Conservation (phyloP, 1,140 invertebrate species). For the Neoseiulus cucumeris region DNA sequence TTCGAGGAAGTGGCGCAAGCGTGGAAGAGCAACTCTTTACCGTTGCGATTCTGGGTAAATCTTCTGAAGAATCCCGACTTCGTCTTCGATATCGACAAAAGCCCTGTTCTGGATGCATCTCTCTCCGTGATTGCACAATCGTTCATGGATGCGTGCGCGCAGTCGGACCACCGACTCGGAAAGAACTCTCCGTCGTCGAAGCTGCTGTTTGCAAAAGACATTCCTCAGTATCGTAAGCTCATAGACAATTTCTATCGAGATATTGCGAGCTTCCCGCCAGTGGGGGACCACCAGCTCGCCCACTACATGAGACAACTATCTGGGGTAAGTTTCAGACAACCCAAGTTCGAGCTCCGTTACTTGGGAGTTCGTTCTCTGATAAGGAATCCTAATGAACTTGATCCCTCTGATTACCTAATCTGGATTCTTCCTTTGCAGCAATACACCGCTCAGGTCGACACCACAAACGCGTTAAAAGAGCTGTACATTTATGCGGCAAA, state of each 20-base stretch:
- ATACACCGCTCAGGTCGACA: conserved; percentile 21
- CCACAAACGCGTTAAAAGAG: conserved; percentile 21
- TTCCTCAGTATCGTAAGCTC: conserved; percentile 22
- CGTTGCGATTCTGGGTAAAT: conserved; percentile 26
- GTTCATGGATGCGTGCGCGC: conserved; percentile 23
- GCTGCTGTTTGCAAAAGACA: conserved; percentile 25
- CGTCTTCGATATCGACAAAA: conserved; percentile 24
- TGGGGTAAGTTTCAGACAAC: conserved; percentile 15
- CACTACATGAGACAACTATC: conserved; percentile 22
- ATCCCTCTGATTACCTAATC: conserved; percentile 11
- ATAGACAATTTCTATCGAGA: conserved; percentile 22
- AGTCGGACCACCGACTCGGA: conserved; percentile 14
- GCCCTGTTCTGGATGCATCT: conserved; percentile 20
- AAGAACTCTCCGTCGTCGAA: conserved; percentile 27
- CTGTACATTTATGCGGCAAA: conserved; percentile 24
- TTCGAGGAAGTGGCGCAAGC: conserved; percentile 21
- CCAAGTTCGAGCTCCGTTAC: background rate
- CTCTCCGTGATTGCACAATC: conserved; percentile 25
- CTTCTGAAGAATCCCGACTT: conserved; percentile 24
- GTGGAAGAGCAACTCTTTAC: conserved; percentile 24
- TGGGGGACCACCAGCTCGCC: conserved; percentile 20
- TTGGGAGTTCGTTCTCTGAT: background rate
- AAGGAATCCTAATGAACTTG: background rate
- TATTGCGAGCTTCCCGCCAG: conserved; percentile 19
- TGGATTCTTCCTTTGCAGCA: conserved; percentile 14